Base-by-base conservation (phyloP, 2,888 invertebrate genomes). In the Thymelicus lineola region DNA sequence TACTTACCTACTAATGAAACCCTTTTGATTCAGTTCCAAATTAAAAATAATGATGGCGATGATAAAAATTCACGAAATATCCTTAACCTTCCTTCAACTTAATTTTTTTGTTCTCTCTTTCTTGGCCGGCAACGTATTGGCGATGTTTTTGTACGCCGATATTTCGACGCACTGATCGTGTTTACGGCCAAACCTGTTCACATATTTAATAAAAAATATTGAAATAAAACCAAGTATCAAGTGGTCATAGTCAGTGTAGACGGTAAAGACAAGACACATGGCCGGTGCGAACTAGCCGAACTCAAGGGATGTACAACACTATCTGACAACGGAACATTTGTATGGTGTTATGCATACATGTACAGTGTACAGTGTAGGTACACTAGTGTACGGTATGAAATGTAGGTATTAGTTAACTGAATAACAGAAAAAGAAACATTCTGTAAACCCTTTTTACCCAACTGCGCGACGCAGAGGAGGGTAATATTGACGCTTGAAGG, bases 181-280 rank as follows among this genome's bases (percentile, higher is more conserved):
- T n/a, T n/a, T n/a, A n/a, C n/a, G n/a, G n/a, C n/a, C n/a, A n/a
- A n/a, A n/a, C n/a, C n/a, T n/a, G n/a, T n/a, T n/a, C n/a, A n/a
- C n/a, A n/a, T n/a, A n/a, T n/a, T n/a, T n/a, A n/a, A n/a, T n/a
- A 36, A 36, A 36, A 36, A 36, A 63, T 53, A 36, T 9, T 17
- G 14, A 38, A 59, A 42, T 46, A 61, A 6, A 46, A 42, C 0
- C 10, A 82, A 86, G 82, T 84, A 87, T 85, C 88, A 86, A 88
- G 55, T 72, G 28, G 0, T 0, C 15, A 71, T 12, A 14, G 9
- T 50, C 65, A 10, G 1, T 6, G 66, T 77, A 74, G 72, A 76
- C 74, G 64, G 82, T 75, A 84, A 84, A 89, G 89, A 88, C 88
- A 92, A 93, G 92, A 92, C 88, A 82, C 90, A 92, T 91, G 87